Evolutionary conservation across 2,113 vertebrate species (phyloP).

Genomic region (Triplophysa siluroides): DNA sequence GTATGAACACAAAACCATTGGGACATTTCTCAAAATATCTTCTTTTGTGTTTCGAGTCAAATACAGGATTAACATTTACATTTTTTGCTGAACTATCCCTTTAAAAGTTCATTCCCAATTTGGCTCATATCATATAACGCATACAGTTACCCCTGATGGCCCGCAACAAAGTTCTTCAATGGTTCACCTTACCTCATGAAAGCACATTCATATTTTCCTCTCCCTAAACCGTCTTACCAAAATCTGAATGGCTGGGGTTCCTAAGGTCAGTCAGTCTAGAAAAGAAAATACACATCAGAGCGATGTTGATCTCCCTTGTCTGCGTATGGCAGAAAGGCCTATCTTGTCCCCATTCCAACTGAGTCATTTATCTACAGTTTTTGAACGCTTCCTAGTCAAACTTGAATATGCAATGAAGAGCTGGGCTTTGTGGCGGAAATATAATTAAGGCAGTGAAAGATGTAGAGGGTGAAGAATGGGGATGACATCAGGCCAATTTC

Average conservation of each 20-base stretch:
- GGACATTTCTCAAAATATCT: no score
- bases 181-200: neutral
- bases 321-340: conserved; percentile 67
- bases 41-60: no score
- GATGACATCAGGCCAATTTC: conserved; percentile 99
- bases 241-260: conserved; percentile 70
- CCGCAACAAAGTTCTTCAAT: neutral
- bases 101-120: neutral
- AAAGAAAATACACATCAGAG: conserved; percentile 87
- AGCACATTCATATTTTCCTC: conserved; percentile 19
- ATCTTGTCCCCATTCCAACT: conserved; percentile 77
- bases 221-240: conserved; percentile 23
- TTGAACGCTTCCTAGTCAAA: conserved; percentile 94
- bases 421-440: conserved; percentile 95
- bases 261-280: conserved; percentile 84
- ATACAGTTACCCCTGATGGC: neutral
- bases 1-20: no score
- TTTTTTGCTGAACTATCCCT: no score
- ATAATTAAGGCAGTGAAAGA: conserved; percentile 95
- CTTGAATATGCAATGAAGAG: conserved; percentile 94
- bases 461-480: conserved; percentile 90
- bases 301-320: conserved; percentile 67
- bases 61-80: no score
- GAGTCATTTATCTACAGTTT: conserved; percentile 83
- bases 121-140: neutral